Evolutionary conservation across 2,888 invertebrate species (phyloP).

Genomic region (Troglohyphantes excavatus): DNA sequence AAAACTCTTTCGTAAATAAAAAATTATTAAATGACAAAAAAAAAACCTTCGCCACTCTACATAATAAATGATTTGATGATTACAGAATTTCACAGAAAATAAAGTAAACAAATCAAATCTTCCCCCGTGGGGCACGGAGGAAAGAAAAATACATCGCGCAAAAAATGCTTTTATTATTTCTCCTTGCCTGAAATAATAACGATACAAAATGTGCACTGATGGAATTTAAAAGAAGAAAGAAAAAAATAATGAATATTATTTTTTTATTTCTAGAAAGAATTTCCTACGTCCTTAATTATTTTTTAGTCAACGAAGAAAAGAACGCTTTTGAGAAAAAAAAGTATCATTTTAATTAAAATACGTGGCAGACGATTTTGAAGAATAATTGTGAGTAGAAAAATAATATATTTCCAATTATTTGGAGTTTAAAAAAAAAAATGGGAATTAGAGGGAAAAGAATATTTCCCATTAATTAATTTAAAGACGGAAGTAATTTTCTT

Average conservation of each 20-base stretch:
- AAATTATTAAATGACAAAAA: not conserved
- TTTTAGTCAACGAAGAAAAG: constrained; percentile 20
- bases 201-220: constrained; percentile 30
- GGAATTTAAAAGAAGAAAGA: constrained; percentile 7
- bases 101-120: constrained; percentile 64
- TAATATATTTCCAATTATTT: constrained; percentile 68
- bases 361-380: constrained; percentile 35
- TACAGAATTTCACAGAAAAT: constrained; percentile 39
- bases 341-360: constrained; percentile 67
- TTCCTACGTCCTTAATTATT: constrained; percentile 58
- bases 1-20: not conserved
- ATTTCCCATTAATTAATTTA: constrained; percentile 61
- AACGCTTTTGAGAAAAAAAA: constrained; percentile 8
- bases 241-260: no score
- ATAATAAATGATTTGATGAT: constrained; percentile 68
- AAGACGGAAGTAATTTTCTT: constrained; percentile 47
- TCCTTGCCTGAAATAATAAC: constrained; percentile 29
- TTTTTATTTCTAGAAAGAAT: constrained; percentile 34
- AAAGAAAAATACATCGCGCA: not conserved
- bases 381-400: constrained; percentile 56
- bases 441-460: not conserved
- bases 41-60: constrained; percentile 18
- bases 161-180: constrained; percentile 34
- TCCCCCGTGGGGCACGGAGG: constrained; percentile 10
- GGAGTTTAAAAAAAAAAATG: constrained; percentile 26